phyloP scores from a whole-genome alignment of 2,113 vertebrate genomes.

The Xiphophorus hellerii region DNA sequence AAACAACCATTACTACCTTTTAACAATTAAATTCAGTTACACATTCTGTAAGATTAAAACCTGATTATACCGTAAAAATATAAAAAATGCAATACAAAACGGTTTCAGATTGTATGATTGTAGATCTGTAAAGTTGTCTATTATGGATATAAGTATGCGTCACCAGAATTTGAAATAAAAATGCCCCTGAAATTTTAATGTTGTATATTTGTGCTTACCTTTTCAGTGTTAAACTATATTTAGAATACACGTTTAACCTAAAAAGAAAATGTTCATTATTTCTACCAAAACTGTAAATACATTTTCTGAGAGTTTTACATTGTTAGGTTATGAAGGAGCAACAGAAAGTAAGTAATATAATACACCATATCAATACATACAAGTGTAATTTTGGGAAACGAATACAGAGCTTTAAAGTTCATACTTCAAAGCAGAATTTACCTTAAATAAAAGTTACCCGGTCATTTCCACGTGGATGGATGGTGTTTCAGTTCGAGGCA shows the following conservation, averaged over 20 bases:
- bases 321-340: not conserved
- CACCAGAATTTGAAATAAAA: too few species aligned
- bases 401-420: not conserved
- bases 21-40: not conserved
- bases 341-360: not conserved
- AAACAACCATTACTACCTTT: not conserved
- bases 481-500: too few species aligned
- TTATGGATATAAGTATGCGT: too few species aligned
- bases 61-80: not conserved
- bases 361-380: not conserved
- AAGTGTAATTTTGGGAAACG: not conserved
- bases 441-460: too few species aligned
- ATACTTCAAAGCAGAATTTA: not conserved
- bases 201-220: too few species aligned
- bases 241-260: too few species aligned
- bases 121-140: not conserved
- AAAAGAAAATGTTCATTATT: too few species aligned
- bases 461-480: too few species aligned
- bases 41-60: not conserved
- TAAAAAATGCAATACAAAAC: not conserved
- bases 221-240: too few species aligned
- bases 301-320: not conserved
- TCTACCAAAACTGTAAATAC: not conserved
- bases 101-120: not conserved
- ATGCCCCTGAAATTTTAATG: too few species aligned